Base-by-base conservation (phyloP, 2,888 invertebrate genomes). In the Luperina nickerlii region DNA sequence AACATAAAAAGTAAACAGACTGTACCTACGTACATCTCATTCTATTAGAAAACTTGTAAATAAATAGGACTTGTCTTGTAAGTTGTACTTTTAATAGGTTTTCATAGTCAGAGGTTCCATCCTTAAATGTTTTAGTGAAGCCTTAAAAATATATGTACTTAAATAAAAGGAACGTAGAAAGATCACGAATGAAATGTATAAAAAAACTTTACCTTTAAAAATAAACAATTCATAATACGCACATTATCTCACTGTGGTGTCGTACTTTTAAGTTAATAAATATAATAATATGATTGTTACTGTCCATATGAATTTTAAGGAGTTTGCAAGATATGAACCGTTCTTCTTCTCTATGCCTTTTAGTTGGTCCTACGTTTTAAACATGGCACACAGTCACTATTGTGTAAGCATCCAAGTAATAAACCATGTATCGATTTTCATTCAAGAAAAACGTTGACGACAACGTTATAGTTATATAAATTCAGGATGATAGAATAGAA, bases 201-300 rank as follows among this genome's bases (percentile, higher is more conserved):
- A 20, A 54, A 54, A 54, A 20, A 54, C 54, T 51, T 51, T 51
- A 18, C 6, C 7, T 54, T 20, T 20, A 20, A 20, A 48, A 54
- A 54, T 20, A 54, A 20, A 18, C 7, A 54, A 54, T 54, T 20
- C 2, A 20, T 54, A 54, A 20, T 54, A 54, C 1, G 20, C 20
- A 51, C n/a, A 42, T n/a, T 60, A 76, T n/a, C 42, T 77, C 18
- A 27, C 86, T 86, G 84, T 86, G 82, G 84, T 51, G 18, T 45
- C 27, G 18, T 70, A 32, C 8, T 63, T 51, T 42, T 48, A 72
- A 51, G n/a, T 48, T 62, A 48, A 18, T 51, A 51, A 48, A 38
- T 48, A 27, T 57, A 15, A 54, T 7, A 54, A 20, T 11, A 32
- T 8, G 20, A 51, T 32, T 24, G 13, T 48, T 5, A 68, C 11